Conservation (phyloP, 2,797 vertebrate genomes). For the Zalophus californianus region DNA sequence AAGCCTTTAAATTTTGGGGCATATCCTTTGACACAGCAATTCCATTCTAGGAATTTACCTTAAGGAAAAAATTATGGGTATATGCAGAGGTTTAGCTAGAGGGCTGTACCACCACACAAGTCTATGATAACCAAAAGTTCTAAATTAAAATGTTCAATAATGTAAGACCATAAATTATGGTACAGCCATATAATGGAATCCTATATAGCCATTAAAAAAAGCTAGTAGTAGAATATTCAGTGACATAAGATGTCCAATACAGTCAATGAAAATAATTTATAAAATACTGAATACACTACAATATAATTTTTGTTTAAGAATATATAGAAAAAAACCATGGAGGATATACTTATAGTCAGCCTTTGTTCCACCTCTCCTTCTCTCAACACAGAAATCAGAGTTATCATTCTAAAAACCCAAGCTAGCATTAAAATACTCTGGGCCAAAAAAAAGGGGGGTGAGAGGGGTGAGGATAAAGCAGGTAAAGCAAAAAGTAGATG, state of each 20-base stretch:
- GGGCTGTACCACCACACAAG: background rate
- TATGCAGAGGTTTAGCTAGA: background rate
- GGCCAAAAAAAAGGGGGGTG: background rate
- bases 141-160: background rate
- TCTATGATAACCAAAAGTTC: background rate
- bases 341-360: background rate
- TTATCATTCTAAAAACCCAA: constrained; percentile 31
- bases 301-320: background rate
- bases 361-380: background rate
- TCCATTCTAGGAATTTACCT: constrained; percentile 10
- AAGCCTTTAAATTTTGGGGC: constrained; percentile 46
- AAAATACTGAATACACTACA: background rate
- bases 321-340: background rate
- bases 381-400: constrained; percentile 46
- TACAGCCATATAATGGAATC: background rate
- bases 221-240: background rate
- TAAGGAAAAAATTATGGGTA: constrained; percentile 7
- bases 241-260: constrained; percentile 2
- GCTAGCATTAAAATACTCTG: constrained; percentile 29
- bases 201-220: background rate
- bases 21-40: constrained; percentile 1
- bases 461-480: background rate
- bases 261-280: constrained; percentile 32
- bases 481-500: background rate
- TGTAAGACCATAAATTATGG: background rate